Percentiles rank a stretch among this genome's conserved stretches.
phyloP scores from a whole-genome alignment of 1,140 invertebrate species.

The Frieseomelitta varia region DNA sequence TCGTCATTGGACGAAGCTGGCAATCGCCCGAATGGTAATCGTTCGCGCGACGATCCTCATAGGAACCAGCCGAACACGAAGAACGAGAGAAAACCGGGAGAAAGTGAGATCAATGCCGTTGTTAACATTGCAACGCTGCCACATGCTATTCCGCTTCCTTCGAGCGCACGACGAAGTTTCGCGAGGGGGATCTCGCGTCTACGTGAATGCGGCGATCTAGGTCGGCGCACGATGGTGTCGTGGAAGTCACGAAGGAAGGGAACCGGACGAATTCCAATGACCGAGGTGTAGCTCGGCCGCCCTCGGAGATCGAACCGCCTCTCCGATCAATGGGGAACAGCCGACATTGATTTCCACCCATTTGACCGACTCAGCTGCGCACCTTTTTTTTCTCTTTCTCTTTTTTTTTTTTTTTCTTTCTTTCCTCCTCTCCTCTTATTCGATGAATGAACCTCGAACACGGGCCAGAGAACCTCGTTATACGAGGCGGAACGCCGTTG shows the following conservation, averaged over 20 bases:
- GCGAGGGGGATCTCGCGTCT: slow-evolving; percentile 36
- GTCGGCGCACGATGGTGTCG: slow-evolving; percentile 25
- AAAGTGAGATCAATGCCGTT: slow-evolving; percentile 59
- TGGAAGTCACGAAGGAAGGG: slow-evolving; percentile 48
- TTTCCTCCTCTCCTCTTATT: slow-evolving; percentile 6
- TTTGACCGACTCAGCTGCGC: slow-evolving; percentile 8
- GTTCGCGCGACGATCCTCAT: neutral
- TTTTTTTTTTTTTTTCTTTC: too few relatives aligned
- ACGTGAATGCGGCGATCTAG: slow-evolving; percentile 44
- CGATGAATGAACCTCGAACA: slow-evolving; percentile 39
- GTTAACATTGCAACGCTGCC: slow-evolving; percentile 57
- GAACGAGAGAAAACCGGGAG: neutral
- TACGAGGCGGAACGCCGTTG: neutral
- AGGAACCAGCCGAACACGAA: neutral
- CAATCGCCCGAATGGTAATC: neutral
- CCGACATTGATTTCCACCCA: slow-evolving; percentile 30
- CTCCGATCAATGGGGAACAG: slow-evolving; percentile 24
- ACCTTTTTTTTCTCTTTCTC: neutral
- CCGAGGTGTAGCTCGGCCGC: too few relatives aligned
- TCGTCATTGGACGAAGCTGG: neutral
- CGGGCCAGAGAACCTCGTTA: slow-evolving; percentile 17
- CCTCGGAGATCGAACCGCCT: slow-evolving; percentile 17
- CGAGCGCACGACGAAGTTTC: slow-evolving; percentile 39
- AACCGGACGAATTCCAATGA: slow-evolving; percentile 27
- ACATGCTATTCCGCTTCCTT: slow-evolving; percentile 57